Evolutionary conservation across 2,797 vertebrate genomes (phyloP).

Genomic region (Tachyglossus aculeatus): DNA sequence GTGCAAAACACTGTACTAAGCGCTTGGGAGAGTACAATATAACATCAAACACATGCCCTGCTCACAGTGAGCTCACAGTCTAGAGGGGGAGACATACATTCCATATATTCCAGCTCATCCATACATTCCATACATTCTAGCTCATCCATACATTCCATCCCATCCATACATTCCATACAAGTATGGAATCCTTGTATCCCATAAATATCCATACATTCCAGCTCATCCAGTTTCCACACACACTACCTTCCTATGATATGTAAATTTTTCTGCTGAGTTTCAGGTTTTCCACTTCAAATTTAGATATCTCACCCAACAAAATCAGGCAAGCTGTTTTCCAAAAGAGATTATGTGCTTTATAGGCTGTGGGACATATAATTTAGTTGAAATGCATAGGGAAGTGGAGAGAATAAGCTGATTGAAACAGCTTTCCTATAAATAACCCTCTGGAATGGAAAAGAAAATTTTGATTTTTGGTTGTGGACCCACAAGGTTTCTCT

Average conservation of each 20-base stretch:
- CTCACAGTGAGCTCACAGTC: no score
- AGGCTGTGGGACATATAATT: background rate
- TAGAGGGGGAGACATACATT: no score
- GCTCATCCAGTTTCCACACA: background rate
- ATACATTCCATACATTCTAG: no score
- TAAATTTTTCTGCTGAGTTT: conserved; percentile 1
- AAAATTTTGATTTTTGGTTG: background rate
- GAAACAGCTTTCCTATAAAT: background rate
- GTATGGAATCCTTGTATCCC: no score
- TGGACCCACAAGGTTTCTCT: background rate
- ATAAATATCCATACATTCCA: background rate
- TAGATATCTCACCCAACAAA: conserved; percentile 9
- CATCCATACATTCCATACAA: no score
- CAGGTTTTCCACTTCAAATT: conserved; percentile 24
- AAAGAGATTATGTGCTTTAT: background rate
- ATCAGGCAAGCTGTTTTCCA: background rate
- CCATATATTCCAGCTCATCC: no score
- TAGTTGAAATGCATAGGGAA: background rate
- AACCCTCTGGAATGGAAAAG: background rate
- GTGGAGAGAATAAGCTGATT: background rate
- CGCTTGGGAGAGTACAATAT: no score
- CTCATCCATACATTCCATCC: background rate
- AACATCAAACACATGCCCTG: no score
- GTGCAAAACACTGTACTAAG: no score
- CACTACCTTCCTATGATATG: background rate